Base-by-base conservation (phyloP, 2,113 vertebrate species). In the Prunella fulvescens region DNA sequence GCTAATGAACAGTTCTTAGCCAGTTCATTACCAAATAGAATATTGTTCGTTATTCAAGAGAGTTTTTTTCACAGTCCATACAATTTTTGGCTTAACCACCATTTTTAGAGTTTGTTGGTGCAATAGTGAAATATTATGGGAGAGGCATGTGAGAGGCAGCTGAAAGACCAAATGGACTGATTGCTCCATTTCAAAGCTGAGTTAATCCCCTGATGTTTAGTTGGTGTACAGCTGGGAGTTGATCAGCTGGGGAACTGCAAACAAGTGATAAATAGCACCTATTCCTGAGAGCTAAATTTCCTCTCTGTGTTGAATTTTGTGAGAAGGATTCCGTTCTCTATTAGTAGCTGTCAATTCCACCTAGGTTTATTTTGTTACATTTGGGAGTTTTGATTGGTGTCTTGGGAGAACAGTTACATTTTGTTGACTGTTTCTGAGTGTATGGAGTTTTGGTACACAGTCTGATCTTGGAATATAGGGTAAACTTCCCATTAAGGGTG, bases 221-320 rank as follows among this genome's bases (percentile, higher is more conserved):
- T n/a, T 91, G 53, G 19, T 80, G 10, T 85, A 65, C 39, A 85
- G n/a, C 44, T 84, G 85, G 26, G 69, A 89, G 26, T 2, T 80
- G 57, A 94, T 82, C 81, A 72, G 37, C 61, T 84, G 81, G 25
- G 31, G 44, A 87, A 73, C 45, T 76, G 47, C 50, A 86, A 92
- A 60, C 23, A 92, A 90, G 58, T 51, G 9, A 85, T 61, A 90
- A 79, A 86, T 45, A 76, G 7, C 26, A 69, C 42, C 74, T 90
- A 61, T 90, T 93, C 53, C 81, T 88, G n/a, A 54, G 53, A 88
- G 54, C 65, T 95, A 31, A 51, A 87, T 93, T 87, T 93, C 48
- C 48, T 90, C 37, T 61, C 25, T 2, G 1, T 54, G 47, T 25
- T 81, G 66, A 79, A 60, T 67, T 79, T 71, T 50, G 22, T 85